These are phyloP conservation scores for Lophius piscatorius DNA, from an alignment of 2,113 vertebrate genomes.

Conservation along the genomic window DNA sequence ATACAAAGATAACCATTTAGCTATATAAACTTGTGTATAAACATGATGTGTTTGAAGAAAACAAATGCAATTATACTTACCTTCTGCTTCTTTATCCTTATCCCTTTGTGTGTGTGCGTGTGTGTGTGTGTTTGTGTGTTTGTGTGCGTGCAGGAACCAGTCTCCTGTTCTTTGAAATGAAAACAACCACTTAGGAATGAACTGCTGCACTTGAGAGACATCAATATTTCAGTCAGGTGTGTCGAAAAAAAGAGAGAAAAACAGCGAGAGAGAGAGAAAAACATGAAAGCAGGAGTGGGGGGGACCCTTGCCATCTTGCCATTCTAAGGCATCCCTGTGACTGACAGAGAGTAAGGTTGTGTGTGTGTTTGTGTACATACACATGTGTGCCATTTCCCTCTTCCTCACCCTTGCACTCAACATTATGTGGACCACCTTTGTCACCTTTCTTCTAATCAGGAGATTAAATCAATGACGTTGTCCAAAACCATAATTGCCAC, in stretches of 20 bases:
- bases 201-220: constrained; percentile 65
- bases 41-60: constrained; percentile 8
- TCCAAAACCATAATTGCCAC: constrained; percentile 85
- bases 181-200: constrained; percentile 74
- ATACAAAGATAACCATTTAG: neutral
- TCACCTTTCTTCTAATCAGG: constrained; percentile 83
- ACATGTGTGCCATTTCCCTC: constrained; percentile 44
- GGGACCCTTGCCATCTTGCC: constrained; percentile 57
- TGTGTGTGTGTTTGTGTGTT: constrained; percentile 10
- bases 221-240: constrained; percentile 79
- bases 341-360: constrained; percentile 42
- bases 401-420: constrained; percentile 57
- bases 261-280: constrained; percentile 35
- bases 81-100: neutral
- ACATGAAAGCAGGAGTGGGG: constrained; percentile 49
- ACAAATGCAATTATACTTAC: neutral
- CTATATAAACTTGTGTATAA: neutral
- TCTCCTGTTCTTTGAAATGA: constrained; percentile 60
- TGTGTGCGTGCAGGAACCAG: constrained; percentile 26
- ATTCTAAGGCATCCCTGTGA: constrained; percentile 65
- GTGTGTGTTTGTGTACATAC: constrained; percentile 4
- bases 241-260: constrained; percentile 58
- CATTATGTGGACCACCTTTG: constrained; percentile 75
- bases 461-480: constrained; percentile 85
- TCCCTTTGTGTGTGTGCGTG: constrained; percentile 6